phyloP scores from a whole-genome alignment of 2,888 invertebrate species.

The Sceliomorpha sp. region DNA sequence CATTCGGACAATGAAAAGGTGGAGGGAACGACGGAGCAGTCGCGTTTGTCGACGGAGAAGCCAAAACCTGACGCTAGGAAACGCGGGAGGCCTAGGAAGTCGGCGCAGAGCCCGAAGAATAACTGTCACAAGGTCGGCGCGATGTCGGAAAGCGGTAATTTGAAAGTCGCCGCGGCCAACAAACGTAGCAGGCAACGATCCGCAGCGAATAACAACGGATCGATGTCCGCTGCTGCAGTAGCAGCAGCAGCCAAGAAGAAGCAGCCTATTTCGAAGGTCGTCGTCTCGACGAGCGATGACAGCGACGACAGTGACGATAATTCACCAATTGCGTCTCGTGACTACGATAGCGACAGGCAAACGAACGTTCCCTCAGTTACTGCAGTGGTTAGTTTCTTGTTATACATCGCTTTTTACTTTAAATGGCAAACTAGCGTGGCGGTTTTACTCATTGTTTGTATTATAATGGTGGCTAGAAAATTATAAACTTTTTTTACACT shows the following conservation, averaged over 20 bases:
- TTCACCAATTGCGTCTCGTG: no score
- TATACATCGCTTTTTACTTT: no score
- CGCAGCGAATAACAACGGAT: conserved; percentile 19
- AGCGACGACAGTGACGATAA: conserved; percentile 77
- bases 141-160: conserved; percentile 61
- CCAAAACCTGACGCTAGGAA: conserved; percentile 77
- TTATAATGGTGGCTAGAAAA: no score
- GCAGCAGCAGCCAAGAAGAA: conserved; percentile 71
- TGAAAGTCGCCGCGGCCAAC: conserved; percentile 51
- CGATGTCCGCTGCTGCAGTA: conserved; percentile 36
- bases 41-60: conserved; percentile 63
- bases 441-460: no score
- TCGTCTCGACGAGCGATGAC: conserved; percentile 77
- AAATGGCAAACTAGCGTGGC: no score
- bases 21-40: conserved; percentile 58
- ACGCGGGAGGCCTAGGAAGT: conserved; percentile 82
- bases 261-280: conserved; percentile 79
- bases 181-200: conserved; percentile 42
- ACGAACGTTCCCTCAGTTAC: conserved; percentile 42
- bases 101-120: conserved; percentile 76
- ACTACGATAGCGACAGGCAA: conserved; percentile 63
- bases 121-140: no score
- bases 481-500: no score
- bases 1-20: conserved; percentile 75
- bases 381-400: conserved; percentile 25